These are phyloP conservation scores for Sebastes oblongus DNA, from an alignment of 2,797 vertebrate genomes.

Conservation along the genomic window DNA sequence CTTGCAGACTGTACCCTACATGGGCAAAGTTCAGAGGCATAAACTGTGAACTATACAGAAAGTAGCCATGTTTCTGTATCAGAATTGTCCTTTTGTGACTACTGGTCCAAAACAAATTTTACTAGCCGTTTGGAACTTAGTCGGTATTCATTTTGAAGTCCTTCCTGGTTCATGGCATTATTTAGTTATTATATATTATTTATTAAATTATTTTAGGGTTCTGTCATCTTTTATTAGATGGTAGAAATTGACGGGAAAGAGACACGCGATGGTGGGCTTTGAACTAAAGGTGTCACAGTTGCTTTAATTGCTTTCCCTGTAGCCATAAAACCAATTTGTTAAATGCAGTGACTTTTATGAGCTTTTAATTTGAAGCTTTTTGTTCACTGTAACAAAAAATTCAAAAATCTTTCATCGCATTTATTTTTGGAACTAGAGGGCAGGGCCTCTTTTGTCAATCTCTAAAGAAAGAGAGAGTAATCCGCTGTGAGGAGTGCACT, in stretches of 20 bases:
- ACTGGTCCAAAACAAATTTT: background rate
- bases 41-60: background rate
- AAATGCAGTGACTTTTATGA: background rate
- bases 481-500: conserved; percentile 11
- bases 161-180: background rate
- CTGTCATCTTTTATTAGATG: background rate
- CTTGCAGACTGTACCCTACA: background rate
- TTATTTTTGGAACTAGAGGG: background rate
- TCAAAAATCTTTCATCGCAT: background rate
- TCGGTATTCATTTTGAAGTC: background rate
- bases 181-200: background rate
- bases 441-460: background rate
- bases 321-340: background rate
- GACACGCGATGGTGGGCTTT: background rate
- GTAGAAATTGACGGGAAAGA: background rate
- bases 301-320: background rate
- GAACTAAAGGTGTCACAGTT: background rate
- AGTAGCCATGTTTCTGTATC: background rate
- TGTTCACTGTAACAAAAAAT: background rate
- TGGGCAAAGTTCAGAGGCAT: background rate
- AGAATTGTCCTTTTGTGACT: background rate
- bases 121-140: background rate
- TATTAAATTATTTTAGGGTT: background rate
- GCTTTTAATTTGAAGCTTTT: background rate
- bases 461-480: conserved; percentile 1